Evolutionary conservation across 23 tunicate species (phyloP).

Genomic region (Trididemnum nubilum): DNA sequence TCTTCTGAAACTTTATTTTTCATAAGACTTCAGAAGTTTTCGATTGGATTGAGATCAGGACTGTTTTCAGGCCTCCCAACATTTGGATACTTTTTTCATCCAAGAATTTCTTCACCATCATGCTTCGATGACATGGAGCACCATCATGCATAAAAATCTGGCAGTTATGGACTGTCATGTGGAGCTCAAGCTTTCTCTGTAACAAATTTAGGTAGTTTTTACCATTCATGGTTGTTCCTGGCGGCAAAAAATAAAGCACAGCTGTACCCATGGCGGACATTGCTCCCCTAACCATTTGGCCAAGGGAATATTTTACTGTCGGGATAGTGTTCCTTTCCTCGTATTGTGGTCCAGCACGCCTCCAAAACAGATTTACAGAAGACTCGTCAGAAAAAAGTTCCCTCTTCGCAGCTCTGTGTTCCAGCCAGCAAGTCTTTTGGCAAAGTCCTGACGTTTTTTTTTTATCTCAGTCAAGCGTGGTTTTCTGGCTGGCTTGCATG

Average conservation of each 20-base stretch:
- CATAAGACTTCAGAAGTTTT: conserved; percentile 10
- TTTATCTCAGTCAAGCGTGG: conserved; percentile 28
- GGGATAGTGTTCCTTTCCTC: conserved; percentile 7
- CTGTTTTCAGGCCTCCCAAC: conserved; percentile 16
- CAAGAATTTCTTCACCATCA: conserved; percentile 6
- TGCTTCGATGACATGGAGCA: conserved; percentile 34
- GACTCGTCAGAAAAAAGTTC: conserved; percentile 16
- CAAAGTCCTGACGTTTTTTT: conserved; percentile 12
- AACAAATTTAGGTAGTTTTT: background rate
- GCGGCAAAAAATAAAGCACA: conserved; percentile 7
- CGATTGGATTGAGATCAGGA: conserved; percentile 24
- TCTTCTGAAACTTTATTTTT: conserved; percentile 27
- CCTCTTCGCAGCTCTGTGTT: background rate
- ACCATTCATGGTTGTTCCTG: conserved; percentile 16
- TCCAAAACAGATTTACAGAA: conserved; percentile 18
- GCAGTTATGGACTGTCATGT: conserved; percentile 20
- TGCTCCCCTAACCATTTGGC: conserved; percentile 5
- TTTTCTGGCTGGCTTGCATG: background rate
- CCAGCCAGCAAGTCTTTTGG: conserved; percentile 14
- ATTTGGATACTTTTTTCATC: conserved; percentile 22
- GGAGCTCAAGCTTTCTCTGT: background rate
- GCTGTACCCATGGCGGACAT: conserved; percentile 21
- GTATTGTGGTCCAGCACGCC: conserved; percentile 1
- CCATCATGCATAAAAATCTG: conserved; percentile 7
- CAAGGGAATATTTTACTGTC: background rate